These are phyloP conservation scores for Portevinia maculata DNA, from an alignment of 2,888 invertebrate genomes.

Conservation along the genomic window DNA sequence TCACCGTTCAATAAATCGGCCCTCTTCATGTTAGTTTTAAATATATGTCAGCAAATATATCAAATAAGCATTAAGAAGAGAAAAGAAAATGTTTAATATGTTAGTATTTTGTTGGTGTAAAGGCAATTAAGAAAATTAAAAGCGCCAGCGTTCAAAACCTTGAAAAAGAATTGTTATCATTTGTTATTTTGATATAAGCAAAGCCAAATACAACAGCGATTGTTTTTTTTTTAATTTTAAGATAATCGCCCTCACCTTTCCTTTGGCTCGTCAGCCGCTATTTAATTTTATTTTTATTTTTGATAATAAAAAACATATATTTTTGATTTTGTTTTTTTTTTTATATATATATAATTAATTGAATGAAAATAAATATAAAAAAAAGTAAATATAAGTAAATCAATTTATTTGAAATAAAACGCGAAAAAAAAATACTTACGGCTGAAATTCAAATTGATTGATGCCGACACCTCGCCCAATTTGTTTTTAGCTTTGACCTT, in stretches of 20 bases:
- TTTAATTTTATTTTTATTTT: constrained; percentile 79
- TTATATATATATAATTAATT: constrained; percentile 14
- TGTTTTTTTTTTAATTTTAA: constrained; percentile 15
- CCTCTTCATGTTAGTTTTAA: constrained; percentile 51
- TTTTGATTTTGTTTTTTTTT: constrained; percentile 37
- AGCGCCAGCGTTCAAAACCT: background rate
- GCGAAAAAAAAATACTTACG: constrained; percentile 91
- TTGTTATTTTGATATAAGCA: constrained; percentile 13
- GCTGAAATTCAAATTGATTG: constrained; percentile 98
- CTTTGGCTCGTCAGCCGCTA: constrained; percentile 97
- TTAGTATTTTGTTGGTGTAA: constrained; percentile 15
- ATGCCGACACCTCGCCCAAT: constrained; percentile 98
- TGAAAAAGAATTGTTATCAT: background rate
- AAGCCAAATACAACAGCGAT: constrained; percentile 12
- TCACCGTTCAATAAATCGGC: constrained; percentile 65
- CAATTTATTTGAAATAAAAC: no score
- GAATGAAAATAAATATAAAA: background rate
- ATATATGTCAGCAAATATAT: constrained; percentile 12
- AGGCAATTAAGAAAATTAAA: constrained; percentile 1
- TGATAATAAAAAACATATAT: constrained; percentile 61
- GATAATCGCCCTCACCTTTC: constrained; percentile 90
- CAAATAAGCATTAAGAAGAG: constrained; percentile 22
- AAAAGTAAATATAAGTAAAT: constrained; percentile 2
- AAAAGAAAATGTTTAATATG: constrained; percentile 16
- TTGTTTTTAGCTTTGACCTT: constrained; percentile 98